Base-by-base conservation (phyloP, 2,113 vertebrate species). In the Bos javanicus region DNA sequence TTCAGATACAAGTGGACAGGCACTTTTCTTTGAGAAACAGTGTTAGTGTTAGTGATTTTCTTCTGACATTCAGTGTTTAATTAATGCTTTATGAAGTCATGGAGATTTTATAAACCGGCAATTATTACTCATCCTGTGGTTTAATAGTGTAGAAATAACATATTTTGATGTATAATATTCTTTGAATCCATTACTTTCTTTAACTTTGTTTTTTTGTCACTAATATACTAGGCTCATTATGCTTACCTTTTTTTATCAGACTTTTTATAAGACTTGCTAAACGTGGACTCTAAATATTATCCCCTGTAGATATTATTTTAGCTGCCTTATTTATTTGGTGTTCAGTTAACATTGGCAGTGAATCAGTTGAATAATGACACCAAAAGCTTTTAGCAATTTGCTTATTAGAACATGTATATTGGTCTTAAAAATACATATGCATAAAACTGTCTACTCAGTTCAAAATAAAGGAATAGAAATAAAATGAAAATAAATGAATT, bases 141-240 rank as follows among this genome's bases (percentile, higher is more conserved):
- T 98, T 98, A 98, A 95, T 96, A 97, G 88, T 28, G 52, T 98
- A 67, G 88, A 98, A 98, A 98, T 95, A 85, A 92, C 33, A 76
- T 83, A 7, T 83, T 39, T 91, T 94, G 91, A 98, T 98, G 90
- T 97, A 97, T 95, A 96, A 98, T 96, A 81, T 60, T 36, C 39
- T 88, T 89, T 96, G 56, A 93, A 97, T 91, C 19, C 78, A 97
- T 92, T 98, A 89, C 33, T 96, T 94, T 93, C 54, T 83, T 95
- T 95, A 89, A 76, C 23, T 39, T 90, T 59, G 8, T 86, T 98
- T 23, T 74, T 46, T 98, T 96, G 90, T 95, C 90, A 82, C 0
- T 25, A 28, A 97, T 97, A 87, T 98, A 3, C 6, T 67, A 84
- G 46, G 57, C 11, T 96, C 76, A 92, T 96, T 43, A 59, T 0